These are phyloP conservation scores for Chamaetylas fuelleborni DNA, from an alignment of 2,113 vertebrate genomes.

Conservation along the genomic window DNA sequence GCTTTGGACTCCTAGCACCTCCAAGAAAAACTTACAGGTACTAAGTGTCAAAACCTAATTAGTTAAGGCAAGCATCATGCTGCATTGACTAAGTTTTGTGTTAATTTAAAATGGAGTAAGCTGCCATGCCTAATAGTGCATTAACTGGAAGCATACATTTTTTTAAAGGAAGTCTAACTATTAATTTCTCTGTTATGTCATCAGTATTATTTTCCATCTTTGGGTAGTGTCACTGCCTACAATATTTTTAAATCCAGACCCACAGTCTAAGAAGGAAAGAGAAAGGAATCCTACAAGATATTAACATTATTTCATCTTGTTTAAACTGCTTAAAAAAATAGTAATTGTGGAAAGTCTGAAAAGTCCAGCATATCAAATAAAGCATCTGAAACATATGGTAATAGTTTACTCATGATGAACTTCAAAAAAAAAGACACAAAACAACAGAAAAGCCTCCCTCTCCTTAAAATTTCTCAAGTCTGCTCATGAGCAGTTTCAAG, in stretches of 20 bases:
- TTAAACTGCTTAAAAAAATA: neutral
- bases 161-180: neutral
- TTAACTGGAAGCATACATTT: neutral
- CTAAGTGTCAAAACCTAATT: neutral
- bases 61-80: neutral
- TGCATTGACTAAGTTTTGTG: neutral
- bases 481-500: neutral
- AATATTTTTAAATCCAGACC: neutral
- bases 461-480: neutral
- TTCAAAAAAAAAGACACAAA: neutral
- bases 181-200: neutral
- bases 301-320: neutral
- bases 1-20: neutral
- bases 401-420: neutral
- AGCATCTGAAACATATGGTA: slow-evolving; percentile 29
- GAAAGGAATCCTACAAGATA: neutral
- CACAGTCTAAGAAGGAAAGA: neutral
- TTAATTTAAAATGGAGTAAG: neutral
- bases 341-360: neutral
- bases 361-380: neutral
- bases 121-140: neutral
- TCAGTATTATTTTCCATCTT: neutral
- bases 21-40: neutral
- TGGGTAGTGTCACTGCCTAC: neutral
- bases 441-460: neutral